phyloP scores from a whole-genome alignment of 2,888 invertebrate genomes.

The Chouioia cunea region DNA sequence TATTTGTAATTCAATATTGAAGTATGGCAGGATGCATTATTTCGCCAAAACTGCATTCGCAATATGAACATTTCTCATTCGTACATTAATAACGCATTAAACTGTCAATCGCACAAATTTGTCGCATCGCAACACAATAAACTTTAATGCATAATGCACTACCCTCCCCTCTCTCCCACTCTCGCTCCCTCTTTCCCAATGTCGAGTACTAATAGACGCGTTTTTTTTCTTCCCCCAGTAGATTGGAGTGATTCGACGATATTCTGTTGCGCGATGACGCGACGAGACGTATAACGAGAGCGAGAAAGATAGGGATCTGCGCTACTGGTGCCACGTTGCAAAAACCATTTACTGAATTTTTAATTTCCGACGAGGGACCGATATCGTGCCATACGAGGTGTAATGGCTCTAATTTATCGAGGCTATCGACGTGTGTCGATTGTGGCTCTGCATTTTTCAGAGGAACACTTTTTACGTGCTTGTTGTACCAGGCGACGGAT shows the following conservation, averaged over 20 bases:
- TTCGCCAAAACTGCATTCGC: too few relatives aligned
- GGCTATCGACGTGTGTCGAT: slow-evolving; percentile 12
- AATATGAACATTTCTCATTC: too few relatives aligned
- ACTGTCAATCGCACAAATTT: too few relatives aligned
- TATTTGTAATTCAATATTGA: too few relatives aligned
- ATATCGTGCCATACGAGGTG: not conserved
- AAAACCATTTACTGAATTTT: slow-evolving; percentile 26
- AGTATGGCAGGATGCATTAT: too few relatives aligned
- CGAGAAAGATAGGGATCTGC: too few relatives aligned
- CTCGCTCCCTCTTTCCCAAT: too few relatives aligned
- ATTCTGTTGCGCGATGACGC: slow-evolving; percentile 10
- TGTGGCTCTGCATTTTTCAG: not conserved
- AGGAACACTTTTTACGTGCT: not conserved
- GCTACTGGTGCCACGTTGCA: not conserved
- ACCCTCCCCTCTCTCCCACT: slow-evolving; percentile 19
- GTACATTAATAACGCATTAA: too few relatives aligned
- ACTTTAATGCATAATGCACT: slow-evolving; percentile 26
- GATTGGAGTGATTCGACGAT: slow-evolving; percentile 25
- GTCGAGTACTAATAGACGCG: slow-evolving; percentile 11
- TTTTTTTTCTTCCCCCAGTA: not conserved
- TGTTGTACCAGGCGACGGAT: not conserved
- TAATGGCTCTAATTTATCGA: slow-evolving; percentile 33
- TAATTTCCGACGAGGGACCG: slow-evolving; percentile 21
- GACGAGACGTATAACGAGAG: slow-evolving; percentile 6
- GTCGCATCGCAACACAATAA: slow-evolving; percentile 11